Evolutionary conservation across 2,888 invertebrate species (phyloP), one percentile per base, ranked within the genome.

Genomic region (Anorthoa munda): DNA sequence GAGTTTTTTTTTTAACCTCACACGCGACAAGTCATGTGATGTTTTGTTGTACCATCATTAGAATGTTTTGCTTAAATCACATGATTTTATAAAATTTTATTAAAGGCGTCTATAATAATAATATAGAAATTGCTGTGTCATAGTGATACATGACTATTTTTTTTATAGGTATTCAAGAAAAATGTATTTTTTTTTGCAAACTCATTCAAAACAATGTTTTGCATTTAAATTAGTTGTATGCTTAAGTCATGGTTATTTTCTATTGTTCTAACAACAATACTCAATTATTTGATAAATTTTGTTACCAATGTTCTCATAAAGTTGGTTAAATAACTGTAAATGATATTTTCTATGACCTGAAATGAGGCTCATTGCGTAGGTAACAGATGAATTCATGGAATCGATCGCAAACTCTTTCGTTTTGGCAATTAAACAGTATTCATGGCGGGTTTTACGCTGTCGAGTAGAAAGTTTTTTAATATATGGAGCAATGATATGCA

Each of bases 231-330:
- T 5, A 39, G 17, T 59, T 48, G 4, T 23, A 50, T 13, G 7
- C n/a, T 4, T 18, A 26, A 21, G 45, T 78, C 79, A 61, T 15
- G 56, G n/a, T 79, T 72, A 61, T 61, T 61, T 60, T 56, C 17
- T 31, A 31, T 71, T 46, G 5, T 17, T 58, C 17, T n/a, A 23
- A 77, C 7, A 68, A 77, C 50, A 58, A 77, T 68, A 23, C 50
- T 18, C 45, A 23, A 9, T 64, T 17, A 31, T 23, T 75, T 48
- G 3, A 11, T 21, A 50, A 26, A 39, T 39, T 39, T 39, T 39
- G 9, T 3, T 56, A 71, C 9, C 12, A 56, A 39, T n/a, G 23
- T 23, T 70, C 23, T 39, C 17, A 4, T 23, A 23, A 1, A 7
- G 13, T 53, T 21, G 26, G 21, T 46, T 7, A 15, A 39, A 51